Evolutionary conservation across 2,888 invertebrate genomes (phyloP).

Genomic region (Cheilosia soror): DNA sequence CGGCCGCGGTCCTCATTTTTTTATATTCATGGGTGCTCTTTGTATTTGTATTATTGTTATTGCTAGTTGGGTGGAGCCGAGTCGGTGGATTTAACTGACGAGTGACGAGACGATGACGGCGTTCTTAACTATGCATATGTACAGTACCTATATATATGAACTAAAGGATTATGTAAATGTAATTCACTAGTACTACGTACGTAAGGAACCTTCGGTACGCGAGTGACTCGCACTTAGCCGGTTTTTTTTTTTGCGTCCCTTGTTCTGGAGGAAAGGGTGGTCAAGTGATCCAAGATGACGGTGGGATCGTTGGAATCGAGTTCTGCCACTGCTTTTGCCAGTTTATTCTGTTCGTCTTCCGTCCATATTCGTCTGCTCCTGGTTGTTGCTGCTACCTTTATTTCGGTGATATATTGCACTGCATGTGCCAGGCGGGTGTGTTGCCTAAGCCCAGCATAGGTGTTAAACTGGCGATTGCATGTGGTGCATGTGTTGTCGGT

Average conservation of each 20-base stretch:
- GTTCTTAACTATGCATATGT: too few species aligned
- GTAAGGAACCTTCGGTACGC: too few species aligned
- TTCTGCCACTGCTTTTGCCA: constrained; percentile 79
- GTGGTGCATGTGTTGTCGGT: not conserved
- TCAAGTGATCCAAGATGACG: not conserved
- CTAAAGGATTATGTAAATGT: too few species aligned
- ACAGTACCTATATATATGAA: too few species aligned
- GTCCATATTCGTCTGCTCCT: not conserved
- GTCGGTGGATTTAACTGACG: too few species aligned
- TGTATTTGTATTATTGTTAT: too few species aligned
- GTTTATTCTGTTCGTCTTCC: constrained; percentile 20
- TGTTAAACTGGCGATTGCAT: not conserved
- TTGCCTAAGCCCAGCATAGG: not conserved
- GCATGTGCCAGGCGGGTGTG: not conserved
- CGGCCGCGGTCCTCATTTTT: too few species aligned
- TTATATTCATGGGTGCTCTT: too few species aligned
- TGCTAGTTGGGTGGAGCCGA: too few species aligned
- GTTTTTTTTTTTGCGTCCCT: not conserved
- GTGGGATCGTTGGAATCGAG: not conserved
- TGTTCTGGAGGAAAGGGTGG: not conserved
- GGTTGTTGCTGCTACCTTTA: not conserved
- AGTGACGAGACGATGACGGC: too few species aligned
- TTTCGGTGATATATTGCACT: not conserved
- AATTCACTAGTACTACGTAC: too few species aligned
- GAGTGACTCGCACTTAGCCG: too few species aligned